These are phyloP conservation scores for Rhynchonycteris naso DNA, from an alignment of 2,797 vertebrate genomes.

Conservation along the genomic window DNA sequence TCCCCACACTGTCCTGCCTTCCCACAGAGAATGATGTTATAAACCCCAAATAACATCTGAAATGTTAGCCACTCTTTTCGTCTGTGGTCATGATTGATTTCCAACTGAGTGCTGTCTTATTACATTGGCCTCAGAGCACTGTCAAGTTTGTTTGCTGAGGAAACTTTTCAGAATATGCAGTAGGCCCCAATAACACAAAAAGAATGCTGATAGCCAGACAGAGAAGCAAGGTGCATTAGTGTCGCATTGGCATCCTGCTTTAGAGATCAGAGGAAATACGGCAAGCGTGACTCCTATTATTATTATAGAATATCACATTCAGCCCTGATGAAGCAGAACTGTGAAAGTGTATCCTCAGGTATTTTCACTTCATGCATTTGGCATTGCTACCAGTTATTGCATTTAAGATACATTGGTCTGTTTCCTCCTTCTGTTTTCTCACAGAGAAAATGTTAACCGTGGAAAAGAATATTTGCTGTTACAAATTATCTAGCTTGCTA, in stretches of 20 bases:
- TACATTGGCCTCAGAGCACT: conserved; percentile 66
- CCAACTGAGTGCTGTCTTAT: conserved; percentile 67
- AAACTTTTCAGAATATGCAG: conserved; percentile 83
- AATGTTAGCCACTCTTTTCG: conserved; percentile 39
- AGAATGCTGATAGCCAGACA: conserved; percentile 77
- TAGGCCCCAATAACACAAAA: conserved; percentile 18
- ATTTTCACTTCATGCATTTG: conserved; percentile 85
- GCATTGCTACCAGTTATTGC: conserved; percentile 85
- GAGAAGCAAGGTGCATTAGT: conserved; percentile 79
- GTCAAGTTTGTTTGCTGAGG: conserved; percentile 76
- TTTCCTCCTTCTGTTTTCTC: conserved; percentile 82
- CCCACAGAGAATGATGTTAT: neutral
- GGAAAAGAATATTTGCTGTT: conserved; percentile 85
- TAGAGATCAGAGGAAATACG: conserved; percentile 81
- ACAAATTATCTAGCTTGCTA: conserved; percentile 86
- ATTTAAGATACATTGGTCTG: conserved; percentile 84
- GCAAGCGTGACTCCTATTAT: conserved; percentile 82
- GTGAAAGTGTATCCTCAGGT: conserved; percentile 83
- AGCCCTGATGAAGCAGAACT: conserved; percentile 79
- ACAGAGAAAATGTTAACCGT: conserved; percentile 82
- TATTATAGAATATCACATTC: conserved; percentile 81
- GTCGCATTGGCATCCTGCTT: conserved; percentile 76
- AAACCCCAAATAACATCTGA: conserved; percentile 49
- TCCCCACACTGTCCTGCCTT: conserved; percentile 18
- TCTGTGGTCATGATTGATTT: conserved; percentile 35